These are phyloP conservation scores for Thoracochromis brauschi DNA, from an alignment of 2,113 vertebrate genomes.

Conservation along the genomic window DNA sequence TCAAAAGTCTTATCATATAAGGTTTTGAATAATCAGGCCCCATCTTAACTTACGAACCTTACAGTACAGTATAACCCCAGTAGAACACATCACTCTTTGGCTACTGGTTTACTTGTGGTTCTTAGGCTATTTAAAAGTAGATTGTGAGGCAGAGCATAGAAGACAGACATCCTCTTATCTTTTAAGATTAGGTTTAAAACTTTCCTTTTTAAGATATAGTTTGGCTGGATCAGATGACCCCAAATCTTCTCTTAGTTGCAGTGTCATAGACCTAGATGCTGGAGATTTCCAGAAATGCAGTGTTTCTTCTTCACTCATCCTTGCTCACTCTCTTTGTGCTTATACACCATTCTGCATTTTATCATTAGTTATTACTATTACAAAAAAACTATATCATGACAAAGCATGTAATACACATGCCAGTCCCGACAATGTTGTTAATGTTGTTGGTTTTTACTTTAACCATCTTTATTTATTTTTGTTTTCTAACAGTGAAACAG, in stretches of 20 bases:
- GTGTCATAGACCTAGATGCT: neutral
- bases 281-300: neutral
- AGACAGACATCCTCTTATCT: neutral
- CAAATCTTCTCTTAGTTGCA: neutral
- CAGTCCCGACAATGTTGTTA: neutral
- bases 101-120: neutral
- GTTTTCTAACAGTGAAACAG: neutral
- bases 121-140: neutral
- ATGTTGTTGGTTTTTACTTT: neutral
- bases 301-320: neutral
- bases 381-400: accelerated
- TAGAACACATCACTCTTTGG: neutral
- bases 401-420: neutral
- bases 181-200: neutral
- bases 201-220: neutral
- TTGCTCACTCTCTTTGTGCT: neutral
- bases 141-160: neutral
- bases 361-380: neutral
- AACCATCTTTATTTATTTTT: neutral
- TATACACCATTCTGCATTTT: neutral
- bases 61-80: neutral
- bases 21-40: neutral
- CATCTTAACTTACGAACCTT: neutral
- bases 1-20: neutral
- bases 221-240: neutral